Conservation (phyloP, 2,113 vertebrate genomes). For the Epinephelus moara region DNA sequence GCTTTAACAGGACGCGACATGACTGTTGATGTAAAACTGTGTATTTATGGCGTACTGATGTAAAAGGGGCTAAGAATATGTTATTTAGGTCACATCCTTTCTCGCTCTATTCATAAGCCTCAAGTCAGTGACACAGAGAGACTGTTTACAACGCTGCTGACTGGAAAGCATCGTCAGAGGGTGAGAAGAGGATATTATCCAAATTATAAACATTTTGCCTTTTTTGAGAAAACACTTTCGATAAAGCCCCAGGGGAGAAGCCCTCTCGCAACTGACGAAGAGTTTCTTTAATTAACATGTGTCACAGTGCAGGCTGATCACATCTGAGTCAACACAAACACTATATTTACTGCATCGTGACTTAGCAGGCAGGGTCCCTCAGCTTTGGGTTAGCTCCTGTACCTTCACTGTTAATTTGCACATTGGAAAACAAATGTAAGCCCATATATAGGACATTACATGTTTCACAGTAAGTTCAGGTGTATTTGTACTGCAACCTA, state of each 20-base stretch:
- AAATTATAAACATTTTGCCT: background rate
- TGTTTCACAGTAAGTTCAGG: background rate
- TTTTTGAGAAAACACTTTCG: background rate
- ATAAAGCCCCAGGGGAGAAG: slow-evolving; percentile 21
- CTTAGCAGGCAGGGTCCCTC: background rate
- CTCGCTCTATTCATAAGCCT: slow-evolving; percentile 29
- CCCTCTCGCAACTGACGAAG: background rate
- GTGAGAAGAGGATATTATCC: background rate
- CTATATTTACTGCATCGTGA: slow-evolving; percentile 32
- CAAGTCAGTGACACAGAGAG: slow-evolving; percentile 39
- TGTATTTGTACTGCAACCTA: background rate
- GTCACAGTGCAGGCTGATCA: slow-evolving; percentile 10
- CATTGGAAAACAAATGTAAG: background rate
- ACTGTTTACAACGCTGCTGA: slow-evolving; percentile 34
- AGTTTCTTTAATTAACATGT: slow-evolving; percentile 15
- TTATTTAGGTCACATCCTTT: slow-evolving; percentile 56
- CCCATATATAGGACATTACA: no score
- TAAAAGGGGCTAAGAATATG: slow-evolving; percentile 33
- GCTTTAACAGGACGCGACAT: background rate
- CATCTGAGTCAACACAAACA: slow-evolving; percentile 15
- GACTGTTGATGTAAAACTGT: slow-evolving; percentile 1
- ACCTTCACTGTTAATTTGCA: background rate
- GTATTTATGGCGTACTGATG: background rate
- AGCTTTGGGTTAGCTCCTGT: background rate
- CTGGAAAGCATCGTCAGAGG: background rate